Conservation (phyloP, 2,888 invertebrate genomes). For the Unio pictorum region DNA sequence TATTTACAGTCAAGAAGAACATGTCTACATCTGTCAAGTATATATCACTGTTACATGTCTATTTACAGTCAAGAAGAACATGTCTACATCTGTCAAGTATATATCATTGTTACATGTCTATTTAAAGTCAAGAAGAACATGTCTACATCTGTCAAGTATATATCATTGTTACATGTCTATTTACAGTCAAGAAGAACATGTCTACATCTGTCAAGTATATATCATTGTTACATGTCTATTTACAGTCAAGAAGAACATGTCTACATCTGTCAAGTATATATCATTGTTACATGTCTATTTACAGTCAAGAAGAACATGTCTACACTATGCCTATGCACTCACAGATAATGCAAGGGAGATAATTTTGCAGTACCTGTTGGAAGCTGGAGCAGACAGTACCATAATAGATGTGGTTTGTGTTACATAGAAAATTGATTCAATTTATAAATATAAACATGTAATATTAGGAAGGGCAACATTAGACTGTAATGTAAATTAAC, state of each 20-base stretch:
- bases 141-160: too few species aligned
- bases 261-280: not conserved
- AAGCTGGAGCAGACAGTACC: constrained; percentile 35
- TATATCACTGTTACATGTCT: too few species aligned
- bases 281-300: constrained; percentile 9
- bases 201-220: too few species aligned
- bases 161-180: not conserved
- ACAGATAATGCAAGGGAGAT: constrained; percentile 33
- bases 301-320: constrained; percentile 53
- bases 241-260: too few species aligned
- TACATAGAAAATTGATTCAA: not conserved
- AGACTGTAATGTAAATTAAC: not conserved
- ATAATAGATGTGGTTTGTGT: constrained; percentile 45
- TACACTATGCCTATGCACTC: constrained; percentile 56
- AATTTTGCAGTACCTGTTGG: constrained; percentile 36
- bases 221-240: too few species aligned
- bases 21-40: too few species aligned
- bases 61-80: not conserved
- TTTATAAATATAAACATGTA: not conserved
- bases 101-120: not conserved
- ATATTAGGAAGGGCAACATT: too few species aligned
- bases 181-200: constrained; percentile 28
- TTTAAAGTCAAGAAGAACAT: constrained; percentile 29
- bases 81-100: too few species aligned
- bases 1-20: not conserved